Evolutionary conservation across 2,113 vertebrate genomes (phyloP), one percentile per base, ranked within the genome.

Genomic region (Podiceps cristatus): DNA sequence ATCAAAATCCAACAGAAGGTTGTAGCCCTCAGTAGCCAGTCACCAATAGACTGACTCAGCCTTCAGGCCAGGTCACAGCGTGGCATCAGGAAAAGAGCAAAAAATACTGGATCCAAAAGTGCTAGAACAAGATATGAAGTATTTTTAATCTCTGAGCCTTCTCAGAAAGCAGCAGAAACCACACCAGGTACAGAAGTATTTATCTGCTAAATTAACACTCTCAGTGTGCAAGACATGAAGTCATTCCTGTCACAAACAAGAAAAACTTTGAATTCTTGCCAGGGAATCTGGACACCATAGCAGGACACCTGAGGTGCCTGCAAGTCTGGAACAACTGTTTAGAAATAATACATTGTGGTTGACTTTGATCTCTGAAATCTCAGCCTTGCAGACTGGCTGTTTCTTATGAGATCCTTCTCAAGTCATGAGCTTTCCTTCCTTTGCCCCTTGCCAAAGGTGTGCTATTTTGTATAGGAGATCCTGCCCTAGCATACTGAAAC

Each of bases 261-360:
- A 92, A 93, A 49, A 93, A 76, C 56, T 53, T 92, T 95, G 94
- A 96, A 86, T 73, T 80, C 82, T 88, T 95, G 94, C 88, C 95
- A 96, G 35, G 55, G 37, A 92, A 94, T 82, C 50, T 86, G 91
- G 86, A 94, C 69, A 83, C 50, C 79, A 37, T 13, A 92, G 86
- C 4, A 0, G 53, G 82, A 86, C 40, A 77, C 42, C 67, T 62
- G 40, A 95, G n/a, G 75, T 80, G 67, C 83, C 55, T 84, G 82
- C 63, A 95, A 94, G 94, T 66, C 83, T 88, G 50, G 33, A 88
- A 86, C 78, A 92, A 93, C 90, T 82, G 66, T 81, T 90, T 75
- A 44, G 71, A 90, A 94, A 83, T 60, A 88, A 27, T 49, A 50
- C 1, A 8, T 35, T 56, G 25, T 69, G 45, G 49, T 86, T 83